Percentiles rank a stretch among this genome's conserved stretches.
Conservation (phyloP, 1,140 invertebrate genomes). For the Macrocentrus cingulum region DNA sequence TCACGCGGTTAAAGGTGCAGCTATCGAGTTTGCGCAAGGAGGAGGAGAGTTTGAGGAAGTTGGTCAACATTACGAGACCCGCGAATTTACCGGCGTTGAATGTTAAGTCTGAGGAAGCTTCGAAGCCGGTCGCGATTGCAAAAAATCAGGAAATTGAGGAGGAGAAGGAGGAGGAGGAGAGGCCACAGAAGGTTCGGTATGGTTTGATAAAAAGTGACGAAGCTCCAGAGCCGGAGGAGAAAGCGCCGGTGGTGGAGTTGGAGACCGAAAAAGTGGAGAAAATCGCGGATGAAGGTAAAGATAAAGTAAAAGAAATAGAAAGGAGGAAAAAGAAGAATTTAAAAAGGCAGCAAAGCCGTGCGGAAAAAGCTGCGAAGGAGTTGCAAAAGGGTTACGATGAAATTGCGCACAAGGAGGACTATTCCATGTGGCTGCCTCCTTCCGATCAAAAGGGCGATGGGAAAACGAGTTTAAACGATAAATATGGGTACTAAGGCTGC, state of each 20-base stretch:
- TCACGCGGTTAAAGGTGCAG: conserved; percentile 54
- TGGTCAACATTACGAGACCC: conserved; percentile 80
- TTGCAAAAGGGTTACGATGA: conserved; percentile 54
- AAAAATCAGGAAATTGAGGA: not conserved
- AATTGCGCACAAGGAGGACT: conserved; percentile 64
- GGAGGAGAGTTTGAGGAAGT: conserved; percentile 66
- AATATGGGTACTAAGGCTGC: conserved; percentile 73
- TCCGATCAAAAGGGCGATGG: conserved; percentile 77
- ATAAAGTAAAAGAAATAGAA: conserved; percentile 32
- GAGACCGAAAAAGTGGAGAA: not conserved
- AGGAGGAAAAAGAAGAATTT: conserved; percentile 26
- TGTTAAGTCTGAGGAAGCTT: too few relatives aligned
- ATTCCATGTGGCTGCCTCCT: conserved; percentile 78
- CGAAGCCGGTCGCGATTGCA: not conserved
- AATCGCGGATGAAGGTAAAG: not conserved
- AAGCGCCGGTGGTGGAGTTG: not conserved
- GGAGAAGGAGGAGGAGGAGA: not conserved
- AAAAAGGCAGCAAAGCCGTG: conserved; percentile 47
- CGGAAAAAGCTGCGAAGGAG: conserved; percentile 50
- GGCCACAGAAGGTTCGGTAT: not conserved
- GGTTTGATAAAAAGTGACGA: not conserved
- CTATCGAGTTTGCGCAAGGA: conserved; percentile 72
- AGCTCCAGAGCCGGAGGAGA: not conserved
- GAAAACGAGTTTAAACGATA: conserved; percentile 77
- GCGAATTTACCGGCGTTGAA: conserved; percentile 64